A percentile compares a stretch with the other conserved stretches of the same genome.
Conservation (phyloP, 2,113 vertebrate genomes). For the Echinops telfairi region DNA sequence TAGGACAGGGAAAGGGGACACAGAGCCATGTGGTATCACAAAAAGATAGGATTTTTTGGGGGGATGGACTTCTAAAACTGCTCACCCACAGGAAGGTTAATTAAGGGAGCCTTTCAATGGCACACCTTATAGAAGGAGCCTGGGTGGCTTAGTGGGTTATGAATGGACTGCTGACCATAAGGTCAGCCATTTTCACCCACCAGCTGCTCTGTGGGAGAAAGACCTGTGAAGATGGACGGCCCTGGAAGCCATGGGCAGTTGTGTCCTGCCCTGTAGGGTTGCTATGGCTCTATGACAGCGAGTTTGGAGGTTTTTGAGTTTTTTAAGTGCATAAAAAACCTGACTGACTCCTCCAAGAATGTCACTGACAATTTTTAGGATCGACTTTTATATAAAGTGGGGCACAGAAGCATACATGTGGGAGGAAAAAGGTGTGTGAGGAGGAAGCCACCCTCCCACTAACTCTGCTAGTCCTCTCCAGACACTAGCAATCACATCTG, state of each 20-base stretch:
- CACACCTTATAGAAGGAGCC: neutral
- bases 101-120: conserved; percentile 5
- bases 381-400: conserved; percentile 45
- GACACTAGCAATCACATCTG: neutral
- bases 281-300: no score
- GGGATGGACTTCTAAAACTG: neutral
- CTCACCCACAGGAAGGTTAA: neutral
- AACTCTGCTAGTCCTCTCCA: neutral
- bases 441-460: neutral
- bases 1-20: neutral
- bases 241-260: no score
- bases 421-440: neutral
- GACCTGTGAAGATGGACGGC: no score
- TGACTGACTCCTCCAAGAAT: neutral
- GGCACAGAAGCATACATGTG: neutral
- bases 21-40: no score
- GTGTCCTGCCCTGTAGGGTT: no score
- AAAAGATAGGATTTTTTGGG: neutral
- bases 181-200: no score
- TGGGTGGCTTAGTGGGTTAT: no score
- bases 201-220: no score
- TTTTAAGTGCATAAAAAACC: neutral
- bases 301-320: no score
- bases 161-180: no score
- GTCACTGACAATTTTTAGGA: conserved; percentile 29